These are phyloP conservation scores for Eupeodes corollae DNA, from an alignment of 1,140 invertebrate species.

Conservation along the genomic window DNA sequence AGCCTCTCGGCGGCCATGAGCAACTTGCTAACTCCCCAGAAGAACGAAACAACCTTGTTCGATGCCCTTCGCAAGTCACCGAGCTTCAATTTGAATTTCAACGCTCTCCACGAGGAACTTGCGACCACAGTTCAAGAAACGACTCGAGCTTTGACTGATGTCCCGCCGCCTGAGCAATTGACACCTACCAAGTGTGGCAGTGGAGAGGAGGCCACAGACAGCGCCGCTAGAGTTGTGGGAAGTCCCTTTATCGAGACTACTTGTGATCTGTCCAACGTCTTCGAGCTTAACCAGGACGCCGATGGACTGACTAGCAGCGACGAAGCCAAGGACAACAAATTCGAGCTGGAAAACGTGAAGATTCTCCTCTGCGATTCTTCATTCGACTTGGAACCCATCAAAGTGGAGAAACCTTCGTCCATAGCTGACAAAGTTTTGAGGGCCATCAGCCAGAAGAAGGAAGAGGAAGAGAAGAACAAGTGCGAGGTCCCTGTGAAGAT, in stretches of 20 bases:
- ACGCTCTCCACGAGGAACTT: slow-evolving; percentile 27
- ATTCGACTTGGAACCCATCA: slow-evolving; percentile 28
- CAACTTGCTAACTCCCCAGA: slow-evolving; percentile 8
- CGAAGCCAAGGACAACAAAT: slow-evolving; percentile 38
- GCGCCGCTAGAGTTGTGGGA: slow-evolving; percentile 14
- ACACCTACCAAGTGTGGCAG: slow-evolving; percentile 1
- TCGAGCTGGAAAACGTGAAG: slow-evolving; percentile 42
- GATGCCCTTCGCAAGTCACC: slow-evolving; percentile 33
- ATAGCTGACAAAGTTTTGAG: slow-evolving; percentile 49
- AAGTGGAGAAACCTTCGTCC: slow-evolving; percentile 38
- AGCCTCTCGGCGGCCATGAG: slow-evolving; percentile 1
- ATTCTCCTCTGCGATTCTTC: slow-evolving; percentile 24
- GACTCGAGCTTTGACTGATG: slow-evolving; percentile 25
- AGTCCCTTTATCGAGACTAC: slow-evolving; percentile 42
- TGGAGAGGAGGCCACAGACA: background rate
- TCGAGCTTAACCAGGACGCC: slow-evolving; percentile 25
- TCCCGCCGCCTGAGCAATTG: slow-evolving; percentile 3
- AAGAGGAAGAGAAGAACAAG: slow-evolving; percentile 30
- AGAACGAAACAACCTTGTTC: slow-evolving; percentile 11
- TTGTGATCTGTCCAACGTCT: slow-evolving; percentile 20
- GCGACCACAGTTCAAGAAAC: slow-evolving; percentile 33
- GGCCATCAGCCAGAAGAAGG: slow-evolving; percentile 41
- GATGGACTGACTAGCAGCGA: slow-evolving; percentile 34
- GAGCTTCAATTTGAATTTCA: slow-evolving; percentile 34
- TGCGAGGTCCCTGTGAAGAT: slow-evolving; percentile 9